Conservation (phyloP, 1,140 invertebrate genomes). For the Lasaia peninsularis region DNA sequence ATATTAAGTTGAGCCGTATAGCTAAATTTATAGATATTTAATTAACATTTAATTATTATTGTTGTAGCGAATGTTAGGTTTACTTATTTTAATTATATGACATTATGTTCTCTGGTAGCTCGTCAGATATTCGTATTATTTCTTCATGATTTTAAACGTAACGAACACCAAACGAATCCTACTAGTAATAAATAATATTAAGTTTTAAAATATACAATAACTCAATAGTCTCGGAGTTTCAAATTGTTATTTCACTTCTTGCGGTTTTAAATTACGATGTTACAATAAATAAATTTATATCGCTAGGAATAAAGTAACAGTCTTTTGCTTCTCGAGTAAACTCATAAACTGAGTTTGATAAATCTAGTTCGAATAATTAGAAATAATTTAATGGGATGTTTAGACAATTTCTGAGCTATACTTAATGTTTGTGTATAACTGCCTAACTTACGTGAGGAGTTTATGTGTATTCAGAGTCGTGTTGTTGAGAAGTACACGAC, state of each 20-base stretch:
- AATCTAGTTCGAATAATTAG: background rate
- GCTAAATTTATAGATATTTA: constrained; percentile 14
- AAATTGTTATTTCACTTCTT: too few relatives aligned
- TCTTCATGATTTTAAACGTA: background rate
- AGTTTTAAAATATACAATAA: constrained; percentile 10
- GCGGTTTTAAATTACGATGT: too few relatives aligned
- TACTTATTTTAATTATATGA: background rate
- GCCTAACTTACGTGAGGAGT: background rate
- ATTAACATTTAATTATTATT: constrained; percentile 2
- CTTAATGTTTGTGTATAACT: background rate
- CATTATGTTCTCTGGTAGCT: background rate
- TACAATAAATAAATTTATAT: too few relatives aligned
- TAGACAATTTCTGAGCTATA: background rate
- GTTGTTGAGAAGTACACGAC: constrained; percentile 9
- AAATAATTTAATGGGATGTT: constrained; percentile 2
- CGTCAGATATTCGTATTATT: background rate
- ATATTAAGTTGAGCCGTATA: constrained; percentile 7
- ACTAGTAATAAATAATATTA: constrained; percentile 5
- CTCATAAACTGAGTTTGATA: background rate
- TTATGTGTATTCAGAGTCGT: constrained; percentile 2
- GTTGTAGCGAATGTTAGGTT: background rate
- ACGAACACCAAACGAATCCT: constrained; percentile 7
- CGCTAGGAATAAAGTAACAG: background rate
- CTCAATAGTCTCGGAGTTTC: background rate
- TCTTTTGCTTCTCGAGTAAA: background rate